Evolutionary conservation across 2,888 invertebrate genomes (phyloP).

Genomic region (Caenorhabditis auriculariae): DNA sequence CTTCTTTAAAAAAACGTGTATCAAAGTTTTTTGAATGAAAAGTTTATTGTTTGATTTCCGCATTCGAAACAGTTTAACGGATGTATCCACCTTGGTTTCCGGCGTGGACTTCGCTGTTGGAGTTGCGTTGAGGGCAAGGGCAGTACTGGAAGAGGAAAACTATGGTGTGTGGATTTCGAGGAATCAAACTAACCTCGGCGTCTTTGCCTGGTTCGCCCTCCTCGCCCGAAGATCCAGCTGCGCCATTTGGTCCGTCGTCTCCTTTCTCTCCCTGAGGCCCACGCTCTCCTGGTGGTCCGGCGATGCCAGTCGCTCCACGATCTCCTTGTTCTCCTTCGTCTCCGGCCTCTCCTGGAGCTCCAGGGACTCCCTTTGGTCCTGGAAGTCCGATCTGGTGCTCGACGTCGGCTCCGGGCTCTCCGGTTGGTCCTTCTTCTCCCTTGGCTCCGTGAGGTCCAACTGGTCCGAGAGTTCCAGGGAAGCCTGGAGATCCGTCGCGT

Average conservation of each 20-base stretch:
- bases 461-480: conserved; percentile 50
- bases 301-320: conserved; percentile 37
- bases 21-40: too few species aligned
- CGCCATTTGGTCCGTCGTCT: conserved; percentile 48
- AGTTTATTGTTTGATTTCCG: too few species aligned
- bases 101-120: conserved; percentile 21
- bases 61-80: too few species aligned
- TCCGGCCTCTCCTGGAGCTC: conserved; percentile 41
- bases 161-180: too few species aligned
- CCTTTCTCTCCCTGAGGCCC: conserved; percentile 51
- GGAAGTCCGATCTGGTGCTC: conserved; percentile 53
- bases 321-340: conserved; percentile 48
- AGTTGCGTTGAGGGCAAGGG: conserved; percentile 43
- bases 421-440: conserved; percentile 47
- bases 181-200: conserved; percentile 39
- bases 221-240: conserved; percentile 41
- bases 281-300: conserved; percentile 51
- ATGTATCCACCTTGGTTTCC: conserved; percentile 24
- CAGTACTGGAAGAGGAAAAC: too few species aligned
- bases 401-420: conserved; percentile 53
- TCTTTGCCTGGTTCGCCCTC: conserved; percentile 49
- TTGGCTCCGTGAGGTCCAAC: conserved; percentile 50
- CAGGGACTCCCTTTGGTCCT: conserved; percentile 50
- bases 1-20: too few species aligned
- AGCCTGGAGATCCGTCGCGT: conserved; percentile 53